Evolutionary conservation across 1,140 invertebrate genomes (phyloP), one percentile per base, ranked within the genome.

Genomic region (Drosophila mayri): DNA sequence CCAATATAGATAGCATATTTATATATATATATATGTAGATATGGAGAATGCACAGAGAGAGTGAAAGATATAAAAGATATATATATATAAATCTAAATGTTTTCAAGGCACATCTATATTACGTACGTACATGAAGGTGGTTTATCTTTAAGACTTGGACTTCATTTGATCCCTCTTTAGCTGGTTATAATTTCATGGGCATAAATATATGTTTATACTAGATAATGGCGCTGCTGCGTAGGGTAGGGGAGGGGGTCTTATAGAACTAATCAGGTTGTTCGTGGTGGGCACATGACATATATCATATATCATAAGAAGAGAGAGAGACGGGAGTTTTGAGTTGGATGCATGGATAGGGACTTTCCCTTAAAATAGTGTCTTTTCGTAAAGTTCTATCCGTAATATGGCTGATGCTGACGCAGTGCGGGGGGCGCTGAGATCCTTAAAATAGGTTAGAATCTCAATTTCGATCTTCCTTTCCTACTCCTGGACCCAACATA

Each of bases 371-470:
- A 59, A 57, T 75, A 82, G 49, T 68, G 54, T 82, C 58, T 80
- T 63, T 80, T 74, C 64, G 62, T 75, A 64, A 47, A 64, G 43
- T 81, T 38, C 57, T 65, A 49, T 52, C 84, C 81, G 67, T 46
- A 49, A 81, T 79, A 49, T 79, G 37, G 47, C 50, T 65, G 62
- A 41, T 41, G 25, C 61, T 58, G 25, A 16, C 16, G 35, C 43
- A 16, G 32, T 37, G 22, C 1, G 25, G 25, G 25, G 20, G 35
- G 16, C 44, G 18, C 32, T 55, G n/a, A 18, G n/a, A 18, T 71
- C n/a, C 22, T 25, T 12, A 18, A 30, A 38, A 25, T 30, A 25
- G 54, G 8, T 2, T 25, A 12, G 30, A 18, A 44, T 54, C 20
- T n/a, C 4, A 6, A 60, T 18, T 4, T 22, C 9, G 9, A 54